Evolutionary conservation across 2,888 invertebrate species (phyloP).

Genomic region (Elaeidobius kamerunicus): DNA sequence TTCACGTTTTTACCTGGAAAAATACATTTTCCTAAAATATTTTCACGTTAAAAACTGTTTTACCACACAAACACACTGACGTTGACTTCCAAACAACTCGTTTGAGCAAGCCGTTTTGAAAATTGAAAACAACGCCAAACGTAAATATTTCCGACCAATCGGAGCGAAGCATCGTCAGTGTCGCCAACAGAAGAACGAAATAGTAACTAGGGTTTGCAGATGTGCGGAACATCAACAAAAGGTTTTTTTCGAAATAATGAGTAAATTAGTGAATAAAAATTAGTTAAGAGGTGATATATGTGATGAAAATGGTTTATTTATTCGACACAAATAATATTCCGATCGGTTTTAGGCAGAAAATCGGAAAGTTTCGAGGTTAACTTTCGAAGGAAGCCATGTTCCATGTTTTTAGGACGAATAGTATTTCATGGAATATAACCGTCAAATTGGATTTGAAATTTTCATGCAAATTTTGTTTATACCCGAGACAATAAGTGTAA

Average conservation of each 20-base stretch:
- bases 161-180: background rate
- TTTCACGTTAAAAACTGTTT: background rate
- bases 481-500: background rate
- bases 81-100: background rate
- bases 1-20: background rate
- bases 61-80: background rate
- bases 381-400: background rate
- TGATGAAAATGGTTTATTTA: background rate
- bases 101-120: conserved; percentile 18
- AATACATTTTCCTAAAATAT: no score
- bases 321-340: background rate
- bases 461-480: background rate
- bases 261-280: background rate
- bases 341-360: background rate
- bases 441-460: conserved; percentile 18
- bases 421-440: conserved; percentile 22
- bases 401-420: conserved; percentile 5
- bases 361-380: background rate
- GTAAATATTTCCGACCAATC: background rate
- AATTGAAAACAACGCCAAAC: conserved; percentile 9
- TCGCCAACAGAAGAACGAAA: conserved; percentile 8
- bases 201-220: background rate
- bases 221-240: background rate
- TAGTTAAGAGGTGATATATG: background rate
- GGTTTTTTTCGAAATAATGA: background rate